These are phyloP conservation scores for Psilopsiagon aymara DNA, from an alignment of 2,113 vertebrate genomes.

Conservation along the genomic window DNA sequence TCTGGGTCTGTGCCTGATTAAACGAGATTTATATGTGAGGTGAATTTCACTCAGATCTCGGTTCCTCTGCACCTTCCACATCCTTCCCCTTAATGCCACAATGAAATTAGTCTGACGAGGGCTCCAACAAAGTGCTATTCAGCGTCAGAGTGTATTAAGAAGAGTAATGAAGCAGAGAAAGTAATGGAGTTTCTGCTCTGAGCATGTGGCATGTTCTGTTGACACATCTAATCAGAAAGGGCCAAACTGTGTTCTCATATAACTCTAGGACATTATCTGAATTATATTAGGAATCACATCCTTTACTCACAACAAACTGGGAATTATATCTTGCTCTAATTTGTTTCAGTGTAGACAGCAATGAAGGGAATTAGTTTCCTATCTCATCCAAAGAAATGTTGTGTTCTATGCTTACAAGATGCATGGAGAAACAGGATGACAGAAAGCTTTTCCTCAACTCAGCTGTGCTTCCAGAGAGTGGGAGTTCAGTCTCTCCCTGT, in stretches of 20 bases:
- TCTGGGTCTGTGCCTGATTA: slow-evolving; percentile 20
- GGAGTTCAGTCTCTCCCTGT: neutral
- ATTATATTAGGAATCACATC: neutral
- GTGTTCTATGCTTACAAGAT: neutral
- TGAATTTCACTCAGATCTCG: slow-evolving; percentile 20
- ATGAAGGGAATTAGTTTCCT: neutral
- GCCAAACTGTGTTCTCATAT: neutral
- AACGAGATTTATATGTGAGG: slow-evolving; percentile 43
- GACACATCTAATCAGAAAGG: slow-evolving; percentile 55
- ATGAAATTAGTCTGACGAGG: slow-evolving; percentile 45
- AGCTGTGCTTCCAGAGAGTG: neutral
- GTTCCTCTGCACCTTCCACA: slow-evolving; percentile 23
- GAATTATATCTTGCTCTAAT: neutral
- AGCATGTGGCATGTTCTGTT: slow-evolving; percentile 29
- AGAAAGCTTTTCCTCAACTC: neutral
- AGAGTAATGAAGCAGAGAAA: slow-evolving; percentile 54
- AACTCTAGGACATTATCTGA: slow-evolving; percentile 37
- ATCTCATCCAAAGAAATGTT: neutral
- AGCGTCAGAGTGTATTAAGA: slow-evolving; percentile 46
- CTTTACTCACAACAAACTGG: neutral
- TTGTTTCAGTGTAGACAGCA: neutral
- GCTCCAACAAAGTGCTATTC: slow-evolving; percentile 34
- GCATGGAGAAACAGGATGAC: neutral
- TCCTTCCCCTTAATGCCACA: slow-evolving; percentile 31
- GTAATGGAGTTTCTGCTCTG: slow-evolving; percentile 44